Evolutionary conservation across 2,888 invertebrate genomes (phyloP), one percentile per base, ranked within the genome.

Genomic region (Dione vanillae): DNA sequence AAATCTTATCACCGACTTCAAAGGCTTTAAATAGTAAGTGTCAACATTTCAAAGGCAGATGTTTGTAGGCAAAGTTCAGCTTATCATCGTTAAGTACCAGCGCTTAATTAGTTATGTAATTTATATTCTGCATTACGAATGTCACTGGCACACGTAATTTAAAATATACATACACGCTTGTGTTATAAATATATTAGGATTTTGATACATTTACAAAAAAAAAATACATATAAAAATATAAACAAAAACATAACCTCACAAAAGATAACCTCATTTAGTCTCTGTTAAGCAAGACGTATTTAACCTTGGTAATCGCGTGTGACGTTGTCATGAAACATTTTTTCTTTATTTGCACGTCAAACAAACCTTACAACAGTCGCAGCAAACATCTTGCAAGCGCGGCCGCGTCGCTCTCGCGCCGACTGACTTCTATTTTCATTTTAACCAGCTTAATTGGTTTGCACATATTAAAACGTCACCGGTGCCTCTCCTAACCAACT

Each of bases 341-440:
- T 90, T 90, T 91, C 88, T 88, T 85, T 88, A 87, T 90, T 91
- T 90, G 83, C 86, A 83, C 85, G 81, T 83, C 85, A 88, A 91
- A 90, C 79, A 78, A 78, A 74, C 83, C 51, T 68, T 82, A 83
- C 84, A 85, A 83, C 84, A 84, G 81, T 78, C 80, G 81, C 77
- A 74, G 80, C 80, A 75, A 79, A 78, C 79, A 78, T 82, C 80
- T 82, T 80, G 78, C 81, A 83, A 85, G 85, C 83, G 85, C 86
- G 83, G 80, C 78, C 83, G 88, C 83, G 87, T 82, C 82, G 76
- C 35, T 16, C 49, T 76, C 80, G 81, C 69, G 77, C 72, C 81
- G 80, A 79, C 78, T 78, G 79, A 77, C 79, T 82, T 78, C 75
- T 76, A 78, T 80, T 82, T 85, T 75, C 74, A 77, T 77, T 74